Percentiles rank a stretch among this genome's conserved stretches.
These are phyloP conservation scores for Novumbra hubbsi DNA, from an alignment of 2,797 vertebrate species.

Conservation along the genomic window DNA sequence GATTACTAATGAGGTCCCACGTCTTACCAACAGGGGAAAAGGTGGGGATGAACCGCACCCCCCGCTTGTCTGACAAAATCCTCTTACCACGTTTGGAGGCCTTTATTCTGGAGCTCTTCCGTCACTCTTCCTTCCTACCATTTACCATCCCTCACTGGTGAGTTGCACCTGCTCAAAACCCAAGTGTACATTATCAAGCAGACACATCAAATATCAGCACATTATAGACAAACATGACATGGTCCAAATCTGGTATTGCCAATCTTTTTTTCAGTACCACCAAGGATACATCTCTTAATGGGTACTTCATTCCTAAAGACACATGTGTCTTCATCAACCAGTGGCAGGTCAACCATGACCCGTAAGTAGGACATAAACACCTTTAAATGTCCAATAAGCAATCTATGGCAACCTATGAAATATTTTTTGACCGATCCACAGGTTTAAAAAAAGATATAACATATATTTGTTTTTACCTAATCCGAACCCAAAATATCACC, in stretches of 20 bases:
- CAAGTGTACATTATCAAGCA: neutral
- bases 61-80: slow-evolving; percentile 72
- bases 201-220: neutral
- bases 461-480: no score
- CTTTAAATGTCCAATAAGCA: no score
- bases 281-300: slow-evolving; percentile 80
- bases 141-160: slow-evolving; percentile 93
- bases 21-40: slow-evolving; percentile 67
- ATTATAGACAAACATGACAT: neutral
- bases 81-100: slow-evolving; percentile 79
- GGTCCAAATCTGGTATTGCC: neutral
- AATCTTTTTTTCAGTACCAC: slow-evolving; percentile 71
- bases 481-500: no score
- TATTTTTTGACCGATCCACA: no score
- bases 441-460: no score
- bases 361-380: slow-evolving; percentile 75
- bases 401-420: no score
- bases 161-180: slow-evolving; percentile 24
- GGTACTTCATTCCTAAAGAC: slow-evolving; percentile 89
- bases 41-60: slow-evolving; percentile 73
- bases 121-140: slow-evolving; percentile 85
- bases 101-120: slow-evolving; percentile 84
- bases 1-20: neutral
- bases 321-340: slow-evolving; percentile 93
- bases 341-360: slow-evolving; percentile 93